Evolutionary conservation across 2,113 vertebrate genomes (phyloP).

Genomic region (Lophius piscatorius): DNA sequence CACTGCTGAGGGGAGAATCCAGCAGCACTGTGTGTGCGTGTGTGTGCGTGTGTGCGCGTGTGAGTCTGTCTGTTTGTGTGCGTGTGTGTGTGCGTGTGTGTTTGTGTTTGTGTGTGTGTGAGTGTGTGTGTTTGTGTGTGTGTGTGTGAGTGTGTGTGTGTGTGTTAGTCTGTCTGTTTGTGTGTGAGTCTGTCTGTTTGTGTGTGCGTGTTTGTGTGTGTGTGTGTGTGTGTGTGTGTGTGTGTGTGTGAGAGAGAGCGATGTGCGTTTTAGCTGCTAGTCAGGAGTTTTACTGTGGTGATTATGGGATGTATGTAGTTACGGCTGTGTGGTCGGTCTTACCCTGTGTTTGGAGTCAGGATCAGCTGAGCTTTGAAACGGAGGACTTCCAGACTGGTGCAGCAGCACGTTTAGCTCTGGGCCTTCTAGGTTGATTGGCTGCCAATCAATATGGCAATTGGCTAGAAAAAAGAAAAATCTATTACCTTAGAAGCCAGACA

Average conservation of each 20-base stretch:
- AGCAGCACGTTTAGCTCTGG: neutral
- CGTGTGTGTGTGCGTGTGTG: neutral
- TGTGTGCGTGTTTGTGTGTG: conserved; percentile 13
- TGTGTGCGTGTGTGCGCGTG: conserved; percentile 15
- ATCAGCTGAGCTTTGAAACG: neutral
- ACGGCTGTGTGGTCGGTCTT: conserved; percentile 11
- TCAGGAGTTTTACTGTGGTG: too few relatives aligned
- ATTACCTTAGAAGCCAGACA: conserved; percentile 8
- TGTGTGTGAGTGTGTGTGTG: conserved; percentile 14
- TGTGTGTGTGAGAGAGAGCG: neutral
- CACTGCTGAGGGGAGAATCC: conserved; percentile 38
- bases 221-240: conserved; percentile 10
- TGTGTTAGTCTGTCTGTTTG: neutral
- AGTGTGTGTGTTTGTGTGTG: conserved; percentile 7
- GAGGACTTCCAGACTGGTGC: too few relatives aligned
- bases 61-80: conserved; percentile 17
- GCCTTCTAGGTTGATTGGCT: conserved; percentile 3
- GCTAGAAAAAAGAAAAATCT: neutral
- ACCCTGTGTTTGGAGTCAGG: conserved; percentile 18
- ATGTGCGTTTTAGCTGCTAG: too few relatives aligned
- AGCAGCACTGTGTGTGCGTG: conserved; percentile 46
- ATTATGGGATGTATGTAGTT: conserved; percentile 20
- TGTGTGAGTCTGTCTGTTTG: conserved; percentile 37
- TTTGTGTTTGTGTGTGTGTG: conserved; percentile 38
- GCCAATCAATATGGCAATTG: conserved; percentile 25